These are phyloP conservation scores for Gavialis gangeticus DNA, from an alignment of 2,113 vertebrate species.

Conservation along the genomic window DNA sequence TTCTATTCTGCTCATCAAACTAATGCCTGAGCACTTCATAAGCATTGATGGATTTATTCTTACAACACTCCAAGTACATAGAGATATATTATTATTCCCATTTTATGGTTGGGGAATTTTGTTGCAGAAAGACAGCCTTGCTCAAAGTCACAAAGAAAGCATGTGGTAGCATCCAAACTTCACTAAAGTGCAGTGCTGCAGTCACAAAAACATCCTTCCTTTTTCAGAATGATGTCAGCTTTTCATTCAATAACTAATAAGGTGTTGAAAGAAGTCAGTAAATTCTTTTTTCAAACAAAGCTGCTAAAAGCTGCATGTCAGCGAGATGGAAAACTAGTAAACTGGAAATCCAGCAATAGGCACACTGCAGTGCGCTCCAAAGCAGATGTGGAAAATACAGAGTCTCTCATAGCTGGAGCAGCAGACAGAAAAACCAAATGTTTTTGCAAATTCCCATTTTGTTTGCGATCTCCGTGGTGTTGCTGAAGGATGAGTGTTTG, in stretches of 20 bases:
- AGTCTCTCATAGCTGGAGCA: not conserved
- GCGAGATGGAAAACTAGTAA: slow-evolving; percentile 40
- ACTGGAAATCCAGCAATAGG: slow-evolving; percentile 1
- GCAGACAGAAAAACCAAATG: slow-evolving; percentile 11
- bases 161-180: slow-evolving; percentile 33
- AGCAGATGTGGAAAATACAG: slow-evolving; percentile 28
- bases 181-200: slow-evolving; percentile 5
- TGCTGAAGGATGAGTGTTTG: slow-evolving; percentile 28
- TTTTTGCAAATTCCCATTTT: slow-evolving; percentile 33
- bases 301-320: slow-evolving; percentile 45
- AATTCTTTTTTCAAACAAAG: slow-evolving; percentile 34
- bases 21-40: slow-evolving; percentile 35
- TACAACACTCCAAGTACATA: slow-evolving; percentile 7
- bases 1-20: slow-evolving; percentile 59
- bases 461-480: slow-evolving; percentile 21
- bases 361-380: not conserved
- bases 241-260: slow-evolving; percentile 15
- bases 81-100: slow-evolving; percentile 40
- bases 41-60: slow-evolving; percentile 57
- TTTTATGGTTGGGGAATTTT: slow-evolving; percentile 58
- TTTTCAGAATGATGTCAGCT: slow-evolving; percentile 39
- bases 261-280: slow-evolving; percentile 43
- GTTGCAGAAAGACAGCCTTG: slow-evolving; percentile 32
- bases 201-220: slow-evolving; percentile 49
- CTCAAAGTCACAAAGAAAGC: not conserved